Conservation (phyloP, 2,113 vertebrate genomes). For the Chitala chitala region DNA sequence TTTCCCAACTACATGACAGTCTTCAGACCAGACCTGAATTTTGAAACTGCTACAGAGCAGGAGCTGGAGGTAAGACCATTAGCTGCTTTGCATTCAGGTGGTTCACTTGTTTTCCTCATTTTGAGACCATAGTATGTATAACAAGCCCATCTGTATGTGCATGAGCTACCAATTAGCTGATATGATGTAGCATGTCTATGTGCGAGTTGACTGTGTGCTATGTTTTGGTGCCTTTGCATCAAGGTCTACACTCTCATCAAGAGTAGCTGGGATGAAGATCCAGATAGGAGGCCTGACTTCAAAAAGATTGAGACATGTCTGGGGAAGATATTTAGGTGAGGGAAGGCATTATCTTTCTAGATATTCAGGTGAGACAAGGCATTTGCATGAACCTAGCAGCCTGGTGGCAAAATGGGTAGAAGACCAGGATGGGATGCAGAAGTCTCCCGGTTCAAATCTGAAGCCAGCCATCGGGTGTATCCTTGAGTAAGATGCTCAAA, state of each 20-base stretch:
- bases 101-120: not conserved
- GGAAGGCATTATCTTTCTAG: not conserved
- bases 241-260: conserved; percentile 80
- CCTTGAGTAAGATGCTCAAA: no score
- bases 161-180: no score
- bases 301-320: conserved; percentile 84
- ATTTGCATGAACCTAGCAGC: not conserved
- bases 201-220: not conserved
- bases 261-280: conserved; percentile 96
- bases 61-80: conserved; percentile 73
- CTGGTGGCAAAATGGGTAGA: no score
- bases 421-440: no score
- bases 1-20: conserved; percentile 35
- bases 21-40: conserved; percentile 83
- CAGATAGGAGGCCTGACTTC: conserved; percentile 91
- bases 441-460: no score
- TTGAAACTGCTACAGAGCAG: conserved; percentile 70
- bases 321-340: conserved; percentile 90
- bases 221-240: not conserved
- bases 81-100: not conserved
- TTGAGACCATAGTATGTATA: not conserved
- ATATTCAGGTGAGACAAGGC: not conserved
- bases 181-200: not conserved
- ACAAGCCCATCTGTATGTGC: not conserved
- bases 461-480: no score